Percentiles rank a stretch among this genome's conserved stretches.
Conservation (phyloP, 2,113 vertebrate genomes). For the Anarhynchus alexandrinus region DNA sequence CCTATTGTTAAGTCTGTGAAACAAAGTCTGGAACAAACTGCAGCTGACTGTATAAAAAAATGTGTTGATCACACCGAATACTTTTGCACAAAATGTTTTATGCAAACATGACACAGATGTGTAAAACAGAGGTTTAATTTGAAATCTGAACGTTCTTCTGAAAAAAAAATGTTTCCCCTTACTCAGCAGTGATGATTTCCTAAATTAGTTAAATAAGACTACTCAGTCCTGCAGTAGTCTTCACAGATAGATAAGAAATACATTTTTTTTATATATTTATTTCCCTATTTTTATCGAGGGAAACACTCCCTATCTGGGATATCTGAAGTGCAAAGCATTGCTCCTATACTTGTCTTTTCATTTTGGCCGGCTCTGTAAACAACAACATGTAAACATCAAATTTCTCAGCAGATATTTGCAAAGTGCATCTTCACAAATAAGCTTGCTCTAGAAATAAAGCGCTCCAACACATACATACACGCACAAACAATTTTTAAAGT, state of each 20-base stretch:
- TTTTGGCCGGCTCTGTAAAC: background rate
- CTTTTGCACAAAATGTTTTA: background rate
- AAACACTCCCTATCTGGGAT: background rate
- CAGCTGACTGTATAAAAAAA: background rate
- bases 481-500: background rate
- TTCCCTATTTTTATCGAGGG: background rate
- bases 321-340: background rate
- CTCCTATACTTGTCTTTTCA: background rate
- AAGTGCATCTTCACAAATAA: background rate
- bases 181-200: background rate
- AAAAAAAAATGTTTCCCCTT: background rate
- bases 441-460: background rate
- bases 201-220: background rate
- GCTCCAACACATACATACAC: background rate
- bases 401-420: background rate
- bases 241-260: background rate
- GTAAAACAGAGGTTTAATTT: background rate
- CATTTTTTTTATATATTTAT: background rate
- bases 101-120: background rate
- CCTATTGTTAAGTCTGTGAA: background rate
- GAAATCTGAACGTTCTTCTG: background rate
- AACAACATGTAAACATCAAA: background rate
- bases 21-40: background rate
- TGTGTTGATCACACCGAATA: background rate
- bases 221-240: background rate